These are phyloP conservation scores for Branchellion lobata DNA, from an alignment of 2,888 invertebrate species.

Conservation along the genomic window DNA sequence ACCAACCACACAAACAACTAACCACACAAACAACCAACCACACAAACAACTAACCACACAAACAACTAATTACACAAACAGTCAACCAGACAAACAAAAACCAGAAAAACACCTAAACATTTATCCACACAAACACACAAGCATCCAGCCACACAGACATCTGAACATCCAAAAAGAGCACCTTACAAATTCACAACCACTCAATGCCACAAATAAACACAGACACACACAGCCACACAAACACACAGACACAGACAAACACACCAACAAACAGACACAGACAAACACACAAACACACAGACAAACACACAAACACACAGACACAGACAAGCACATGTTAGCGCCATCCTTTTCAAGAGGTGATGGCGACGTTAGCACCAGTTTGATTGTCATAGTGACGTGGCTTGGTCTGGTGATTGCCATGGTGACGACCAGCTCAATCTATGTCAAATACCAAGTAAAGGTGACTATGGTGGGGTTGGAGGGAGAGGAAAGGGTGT, in stretches of 20 bases:
- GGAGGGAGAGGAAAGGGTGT: background rate
- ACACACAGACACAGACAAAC: background rate
- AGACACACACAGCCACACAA: background rate
- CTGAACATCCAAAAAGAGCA: no score
- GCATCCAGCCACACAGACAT: no score
- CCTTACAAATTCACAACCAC: no score
- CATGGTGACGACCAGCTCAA: background rate
- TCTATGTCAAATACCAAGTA: slow-evolving; percentile 17
- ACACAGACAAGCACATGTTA: background rate
- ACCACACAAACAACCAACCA: no score
- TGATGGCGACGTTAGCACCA: background rate
- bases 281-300: background rate
- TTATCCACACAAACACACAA: no score
- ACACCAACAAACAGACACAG: background rate
- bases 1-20: no score
- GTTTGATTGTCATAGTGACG: slow-evolving; percentile 2
- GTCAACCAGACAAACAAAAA: no score
- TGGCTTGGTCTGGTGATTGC: slow-evolving; percentile 8
- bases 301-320: background rate
- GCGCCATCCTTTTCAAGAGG: background rate
- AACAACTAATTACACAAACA: no score
- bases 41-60: no score
- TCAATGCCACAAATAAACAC: no score
- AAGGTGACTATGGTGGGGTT: background rate
- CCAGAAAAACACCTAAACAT: no score